These are phyloP conservation scores for Sclerodermus sp. DNA, from an alignment of 2,888 invertebrate species.

Conservation along the genomic window DNA sequence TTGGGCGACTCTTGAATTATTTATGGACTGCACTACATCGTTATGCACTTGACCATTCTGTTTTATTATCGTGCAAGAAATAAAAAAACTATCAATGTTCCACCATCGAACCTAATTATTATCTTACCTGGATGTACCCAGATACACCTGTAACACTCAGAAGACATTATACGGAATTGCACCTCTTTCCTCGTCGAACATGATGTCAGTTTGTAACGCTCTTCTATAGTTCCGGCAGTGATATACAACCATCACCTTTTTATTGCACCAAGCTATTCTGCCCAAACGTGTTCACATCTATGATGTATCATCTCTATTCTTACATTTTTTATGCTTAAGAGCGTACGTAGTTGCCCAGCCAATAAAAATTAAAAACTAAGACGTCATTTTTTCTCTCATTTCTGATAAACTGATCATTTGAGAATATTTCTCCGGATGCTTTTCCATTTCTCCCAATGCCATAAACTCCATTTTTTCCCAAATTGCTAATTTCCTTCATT, in stretches of 20 bases:
- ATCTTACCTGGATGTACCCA: conserved; percentile 26
- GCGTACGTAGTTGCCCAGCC: too few species aligned
- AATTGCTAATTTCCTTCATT: too few species aligned
- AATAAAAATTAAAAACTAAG: too few species aligned
- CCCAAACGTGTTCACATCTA: conserved; percentile 10
- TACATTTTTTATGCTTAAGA: too few species aligned
- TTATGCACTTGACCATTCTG: conserved; percentile 10
- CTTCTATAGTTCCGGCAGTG: conserved; percentile 13
- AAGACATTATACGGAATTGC: conserved; percentile 20
- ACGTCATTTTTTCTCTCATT: too few species aligned
- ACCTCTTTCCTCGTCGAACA: conserved; percentile 21
- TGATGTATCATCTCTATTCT: too few species aligned
- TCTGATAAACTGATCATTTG: too few species aligned
- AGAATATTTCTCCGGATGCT: too few species aligned
- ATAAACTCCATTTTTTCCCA: too few species aligned
- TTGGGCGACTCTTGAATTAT: conserved; percentile 24
- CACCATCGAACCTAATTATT: conserved; percentile 39
- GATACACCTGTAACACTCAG: conserved; percentile 36
- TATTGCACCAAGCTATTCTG: conserved; percentile 26
- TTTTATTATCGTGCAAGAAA: conserved; percentile 20
- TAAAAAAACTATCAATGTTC: conserved; percentile 23
- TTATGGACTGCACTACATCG: conserved; percentile 24
- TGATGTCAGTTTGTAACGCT: conserved; percentile 3
- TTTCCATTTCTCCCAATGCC: too few species aligned
- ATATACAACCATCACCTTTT: conserved; percentile 41